phyloP scores from a whole-genome alignment of 2,113 vertebrate genomes.

The Carassius gibelio region DNA sequence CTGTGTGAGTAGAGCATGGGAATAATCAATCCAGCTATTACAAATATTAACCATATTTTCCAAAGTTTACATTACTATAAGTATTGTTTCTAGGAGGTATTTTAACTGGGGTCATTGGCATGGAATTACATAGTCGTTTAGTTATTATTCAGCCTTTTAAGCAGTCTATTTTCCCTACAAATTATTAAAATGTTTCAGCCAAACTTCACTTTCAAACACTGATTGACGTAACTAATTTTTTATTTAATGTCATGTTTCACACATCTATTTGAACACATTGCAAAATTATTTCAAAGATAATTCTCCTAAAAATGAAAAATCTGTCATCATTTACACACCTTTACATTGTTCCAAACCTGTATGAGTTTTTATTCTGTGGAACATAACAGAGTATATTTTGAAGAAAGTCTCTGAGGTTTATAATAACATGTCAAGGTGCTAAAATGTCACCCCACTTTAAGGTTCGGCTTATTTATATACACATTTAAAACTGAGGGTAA shows the following conservation, averaged over 20 bases:
- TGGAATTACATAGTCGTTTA: not conserved
- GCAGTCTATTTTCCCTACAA: not conserved
- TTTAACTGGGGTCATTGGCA: not conserved
- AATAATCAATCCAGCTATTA: not conserved
- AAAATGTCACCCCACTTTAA: not conserved
- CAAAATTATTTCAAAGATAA: not conserved
- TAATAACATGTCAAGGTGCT: not conserved
- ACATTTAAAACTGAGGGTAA: not conserved
- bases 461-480: not conserved
- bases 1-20: not conserved
- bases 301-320: too few relatives aligned
- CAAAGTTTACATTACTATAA: not conserved
- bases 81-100: not conserved
- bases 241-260: not conserved
- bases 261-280: not conserved
- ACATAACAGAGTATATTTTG: not conserved
- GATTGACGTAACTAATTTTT: not conserved
- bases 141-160: not conserved
- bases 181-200: not conserved
- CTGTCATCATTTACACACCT: too few relatives aligned
- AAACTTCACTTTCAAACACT: not conserved
- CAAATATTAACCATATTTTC: constrained; percentile 24
- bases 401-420: not conserved
- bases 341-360: too few relatives aligned
- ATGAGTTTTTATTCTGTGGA: not conserved